Conservation (phyloP, 2,888 invertebrate species). For the Apotomis capreana region DNA sequence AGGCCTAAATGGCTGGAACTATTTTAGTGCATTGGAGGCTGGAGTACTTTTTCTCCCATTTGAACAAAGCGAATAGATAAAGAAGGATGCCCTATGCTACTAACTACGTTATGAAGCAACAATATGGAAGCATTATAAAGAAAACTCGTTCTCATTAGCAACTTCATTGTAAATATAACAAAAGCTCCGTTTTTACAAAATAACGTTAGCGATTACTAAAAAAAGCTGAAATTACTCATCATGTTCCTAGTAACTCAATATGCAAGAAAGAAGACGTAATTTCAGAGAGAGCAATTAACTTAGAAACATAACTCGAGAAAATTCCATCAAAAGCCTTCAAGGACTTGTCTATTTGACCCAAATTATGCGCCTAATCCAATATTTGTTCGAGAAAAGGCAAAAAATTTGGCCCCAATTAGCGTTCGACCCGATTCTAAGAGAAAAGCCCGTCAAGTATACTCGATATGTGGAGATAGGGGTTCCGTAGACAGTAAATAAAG, state of each 20-base stretch:
- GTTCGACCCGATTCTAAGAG: slow-evolving; percentile 78
- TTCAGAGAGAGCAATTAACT: slow-evolving; percentile 39
- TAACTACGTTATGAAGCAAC: no score
- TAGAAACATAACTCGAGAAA: slow-evolving; percentile 46
- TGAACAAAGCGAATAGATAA: no score
- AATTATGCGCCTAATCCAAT: slow-evolving; percentile 78
- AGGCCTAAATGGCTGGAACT: no score
- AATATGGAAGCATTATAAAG: neutral
- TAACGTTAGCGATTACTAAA: slow-evolving; percentile 6
- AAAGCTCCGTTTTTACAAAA: slow-evolving; percentile 7
- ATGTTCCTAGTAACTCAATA: slow-evolving; percentile 30
- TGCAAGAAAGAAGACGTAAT: slow-evolving; percentile 33
- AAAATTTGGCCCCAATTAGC: slow-evolving; percentile 77
- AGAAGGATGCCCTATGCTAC: no score
- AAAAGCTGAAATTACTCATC: slow-evolving; percentile 25
- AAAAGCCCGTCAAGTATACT: slow-evolving; percentile 48
- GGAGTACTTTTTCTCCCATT: no score
- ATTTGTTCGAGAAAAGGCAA: slow-evolving; percentile 72
- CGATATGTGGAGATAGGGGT: neutral
- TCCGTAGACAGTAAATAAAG: slow-evolving; percentile 11
- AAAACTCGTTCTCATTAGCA: neutral
- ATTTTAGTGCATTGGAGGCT: no score
- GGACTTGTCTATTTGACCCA: slow-evolving; percentile 70
- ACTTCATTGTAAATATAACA: neutral
- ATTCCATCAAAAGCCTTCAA: slow-evolving; percentile 66